These are phyloP conservation scores for Folsomia candida DNA, from an alignment of 2,888 invertebrate species.

Conservation along the genomic window DNA sequence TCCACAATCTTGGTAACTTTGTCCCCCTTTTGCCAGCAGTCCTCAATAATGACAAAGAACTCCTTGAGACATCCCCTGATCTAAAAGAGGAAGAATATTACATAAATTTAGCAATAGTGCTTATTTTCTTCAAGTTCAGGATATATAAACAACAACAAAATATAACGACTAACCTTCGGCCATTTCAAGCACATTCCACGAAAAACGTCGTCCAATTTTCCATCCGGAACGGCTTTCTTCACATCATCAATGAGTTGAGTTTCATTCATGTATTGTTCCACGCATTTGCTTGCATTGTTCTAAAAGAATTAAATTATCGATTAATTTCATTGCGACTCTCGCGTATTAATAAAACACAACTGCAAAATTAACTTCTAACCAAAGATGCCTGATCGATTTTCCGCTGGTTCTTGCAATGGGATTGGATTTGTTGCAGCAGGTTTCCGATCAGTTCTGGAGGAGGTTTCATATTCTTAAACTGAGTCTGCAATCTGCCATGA, in stretches of 20 bases:
- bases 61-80: conserved; percentile 39
- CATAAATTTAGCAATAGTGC: neutral
- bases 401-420: conserved; percentile 31
- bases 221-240: conserved; percentile 45
- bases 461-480: conserved; percentile 26
- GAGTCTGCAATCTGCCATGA: conserved; percentile 26
- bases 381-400: conserved; percentile 24
- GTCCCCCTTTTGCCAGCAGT: conserved; percentile 47
- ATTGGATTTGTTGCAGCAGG: conserved; percentile 36
- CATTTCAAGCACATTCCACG: conserved; percentile 44
- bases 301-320: conserved; percentile 2
- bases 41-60: conserved; percentile 38
- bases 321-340: no score
- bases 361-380: conserved; percentile 7
- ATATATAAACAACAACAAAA: no score
- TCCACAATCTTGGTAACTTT: conserved; percentile 43
- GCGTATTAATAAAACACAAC: neutral
- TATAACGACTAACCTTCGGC: no score
- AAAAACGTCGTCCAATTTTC: conserved; percentile 48
- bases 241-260: conserved; percentile 41
- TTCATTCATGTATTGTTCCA: conserved; percentile 42
- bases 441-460: conserved; percentile 38
- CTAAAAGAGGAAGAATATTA: conserved; percentile 12
- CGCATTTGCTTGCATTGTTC: conserved; percentile 35
- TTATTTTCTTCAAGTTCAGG: neutral